These are phyloP conservation scores for Empidonax alnorum DNA, from an alignment of 2,113 vertebrate genomes.

Conservation along the genomic window DNA sequence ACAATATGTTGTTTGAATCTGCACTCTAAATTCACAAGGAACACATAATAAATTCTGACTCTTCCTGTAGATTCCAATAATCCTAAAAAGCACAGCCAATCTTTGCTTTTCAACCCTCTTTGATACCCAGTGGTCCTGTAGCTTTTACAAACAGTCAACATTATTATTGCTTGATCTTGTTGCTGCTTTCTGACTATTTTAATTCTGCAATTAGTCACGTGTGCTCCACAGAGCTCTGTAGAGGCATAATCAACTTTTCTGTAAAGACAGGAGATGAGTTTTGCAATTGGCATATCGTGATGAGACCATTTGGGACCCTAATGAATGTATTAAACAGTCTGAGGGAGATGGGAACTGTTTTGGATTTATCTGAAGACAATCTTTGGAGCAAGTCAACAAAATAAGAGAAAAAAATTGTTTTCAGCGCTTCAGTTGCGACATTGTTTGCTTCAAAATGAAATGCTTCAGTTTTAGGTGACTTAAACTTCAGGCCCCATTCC, in stretches of 20 bases:
- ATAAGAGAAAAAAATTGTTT: background rate
- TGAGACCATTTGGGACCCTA: background rate
- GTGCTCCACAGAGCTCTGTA: background rate
- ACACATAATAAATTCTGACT: background rate
- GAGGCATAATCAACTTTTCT: background rate
- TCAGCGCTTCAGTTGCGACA: background rate
- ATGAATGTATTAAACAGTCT: background rate
- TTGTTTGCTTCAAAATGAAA: background rate
- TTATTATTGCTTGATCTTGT: background rate
- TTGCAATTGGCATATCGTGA: background rate
- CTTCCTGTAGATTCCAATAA: background rate
- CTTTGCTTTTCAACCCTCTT: background rate
- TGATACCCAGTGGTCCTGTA: background rate
- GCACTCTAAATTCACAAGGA: background rate
- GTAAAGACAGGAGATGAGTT: background rate
- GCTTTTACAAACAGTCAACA: background rate
- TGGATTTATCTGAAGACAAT: background rate
- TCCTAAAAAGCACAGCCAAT: background rate
- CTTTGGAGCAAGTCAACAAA: background rate
- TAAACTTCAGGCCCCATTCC: background rate
- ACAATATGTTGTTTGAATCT: background rate
- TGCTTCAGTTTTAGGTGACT: slow-evolving; percentile 20
- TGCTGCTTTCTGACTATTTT: background rate
- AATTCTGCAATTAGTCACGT: background rate
- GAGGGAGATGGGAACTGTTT: background rate